Base-by-base conservation (phyloP, 2,797 vertebrate genomes). In the Crocidura indochinensis region DNA sequence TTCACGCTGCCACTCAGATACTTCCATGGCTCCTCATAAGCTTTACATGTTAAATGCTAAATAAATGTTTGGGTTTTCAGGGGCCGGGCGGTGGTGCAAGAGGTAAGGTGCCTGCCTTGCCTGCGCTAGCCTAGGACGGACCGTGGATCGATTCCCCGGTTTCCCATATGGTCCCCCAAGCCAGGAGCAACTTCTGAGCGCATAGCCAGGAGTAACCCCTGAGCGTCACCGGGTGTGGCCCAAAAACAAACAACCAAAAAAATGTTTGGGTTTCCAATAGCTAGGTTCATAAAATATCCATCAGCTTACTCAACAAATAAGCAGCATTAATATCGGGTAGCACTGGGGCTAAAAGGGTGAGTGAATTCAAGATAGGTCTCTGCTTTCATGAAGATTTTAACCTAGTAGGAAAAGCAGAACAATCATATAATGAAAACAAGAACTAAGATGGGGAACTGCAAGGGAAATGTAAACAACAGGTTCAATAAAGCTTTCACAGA, bases 31-130 rank as follows among this genome's bases (percentile, higher is more conserved):
- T 60, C 56, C 56, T 60, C 56, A 60, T n/a, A 92, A 72, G 71
- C 72, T 90, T 87, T 82, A 89, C 76, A 1, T 38, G 38, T 92
- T 47, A 92, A 91, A 94, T 92, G 87, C 20, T 84, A 85, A 92
- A 73, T 24, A 78, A 62, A 92, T 92, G 46, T 87, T 90, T 84
- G 73, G 27, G n/a, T 74, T 96, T 77, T 53, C 27, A 72, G n/a
- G n/a, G n/a, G n/a, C n/a, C n/a, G n/a, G n/a, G n/a, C n/a, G n/a
- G n/a, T n/a, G n/a, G n/a, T n/a, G n/a, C n/a, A n/a, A n/a, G n/a
- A n/a, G n/a, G n/a, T n/a, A n/a, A n/a, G n/a, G n/a, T n/a, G n/a
- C n/a, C n/a, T n/a, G n/a, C n/a, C n/a, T n/a, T n/a, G n/a, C n/a
- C n/a, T n/a, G n/a, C n/a, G n/a, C n/a, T n/a, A n/a, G n/a, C n/a